These are phyloP conservation scores for Sitta europaea DNA, from an alignment of 2,113 vertebrate species.

Conservation along the genomic window DNA sequence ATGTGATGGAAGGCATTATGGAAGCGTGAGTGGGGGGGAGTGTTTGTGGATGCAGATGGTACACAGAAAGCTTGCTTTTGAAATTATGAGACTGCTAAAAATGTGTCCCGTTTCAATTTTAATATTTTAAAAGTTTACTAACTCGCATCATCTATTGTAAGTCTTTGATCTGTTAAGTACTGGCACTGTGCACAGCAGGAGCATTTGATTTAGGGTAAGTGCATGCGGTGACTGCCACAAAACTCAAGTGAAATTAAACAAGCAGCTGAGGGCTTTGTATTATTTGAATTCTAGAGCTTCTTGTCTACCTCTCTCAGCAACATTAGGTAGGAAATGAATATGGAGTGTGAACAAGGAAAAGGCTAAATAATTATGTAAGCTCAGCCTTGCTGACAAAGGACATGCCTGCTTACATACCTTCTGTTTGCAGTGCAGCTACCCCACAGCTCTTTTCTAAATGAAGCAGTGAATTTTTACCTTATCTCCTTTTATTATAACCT, in stretches of 20 bases:
- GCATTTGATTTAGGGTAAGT: constrained; percentile 39
- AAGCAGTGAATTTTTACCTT: neutral
- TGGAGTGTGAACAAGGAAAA: neutral
- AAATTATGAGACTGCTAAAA: neutral
- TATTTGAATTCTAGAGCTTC: constrained; percentile 21
- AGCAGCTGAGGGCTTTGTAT: constrained; percentile 26
- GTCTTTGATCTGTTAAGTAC: constrained; percentile 48
- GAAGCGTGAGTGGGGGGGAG: neutral
- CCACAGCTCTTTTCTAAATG: neutral
- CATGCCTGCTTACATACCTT: neutral
- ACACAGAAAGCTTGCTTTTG: neutral
- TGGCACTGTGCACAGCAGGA: constrained; percentile 55
- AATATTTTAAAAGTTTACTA: constrained; percentile 36
- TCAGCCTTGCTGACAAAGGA: neutral
- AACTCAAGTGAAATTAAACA: constrained; percentile 42
- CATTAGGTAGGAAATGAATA: neutral
- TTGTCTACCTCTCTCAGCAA: neutral
- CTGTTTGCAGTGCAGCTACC: neutral
- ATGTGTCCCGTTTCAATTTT: constrained; percentile 10
- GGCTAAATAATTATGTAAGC: neutral
- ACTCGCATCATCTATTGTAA: neutral
- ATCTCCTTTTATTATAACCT: neutral
- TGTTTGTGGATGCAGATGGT: neutral
- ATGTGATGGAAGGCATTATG: neutral
- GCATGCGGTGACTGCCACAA: constrained; percentile 3